These are phyloP conservation scores for Phyllopteryx taeniolatus DNA, from an alignment of 2,113 vertebrate genomes.

Conservation along the genomic window DNA sequence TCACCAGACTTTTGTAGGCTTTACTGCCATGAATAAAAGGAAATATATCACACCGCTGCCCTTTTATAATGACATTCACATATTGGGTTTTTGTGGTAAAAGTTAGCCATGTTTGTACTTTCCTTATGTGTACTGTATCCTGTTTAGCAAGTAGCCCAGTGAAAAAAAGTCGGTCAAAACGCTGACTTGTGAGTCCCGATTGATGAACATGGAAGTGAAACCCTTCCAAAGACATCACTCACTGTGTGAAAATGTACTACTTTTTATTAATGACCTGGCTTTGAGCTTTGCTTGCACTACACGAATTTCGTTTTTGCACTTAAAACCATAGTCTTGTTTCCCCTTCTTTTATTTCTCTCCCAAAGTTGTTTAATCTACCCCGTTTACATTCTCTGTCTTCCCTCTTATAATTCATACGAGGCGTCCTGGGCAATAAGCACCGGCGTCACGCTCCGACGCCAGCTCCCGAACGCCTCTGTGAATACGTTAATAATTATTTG, in stretches of 20 bases:
- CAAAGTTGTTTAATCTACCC: conserved; percentile 40
- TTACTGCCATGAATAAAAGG: neutral
- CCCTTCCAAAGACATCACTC: conserved; percentile 37
- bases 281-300: conserved; percentile 38
- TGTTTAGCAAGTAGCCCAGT: neutral
- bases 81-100: neutral
- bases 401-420: conserved; percentile 36
- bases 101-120: neutral
- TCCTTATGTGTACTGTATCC: neutral
- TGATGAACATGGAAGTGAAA: conserved; percentile 39
- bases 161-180: conserved; percentile 21
- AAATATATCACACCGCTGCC: neutral
- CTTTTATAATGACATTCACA: neutral
- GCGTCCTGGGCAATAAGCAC: conserved; percentile 24
- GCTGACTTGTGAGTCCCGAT: conserved; percentile 13
- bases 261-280: conserved; percentile 43
- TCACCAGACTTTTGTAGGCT: neutral
- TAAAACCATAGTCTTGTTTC: neutral
- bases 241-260: neutral
- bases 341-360: conserved; percentile 2
- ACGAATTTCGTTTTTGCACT: neutral
- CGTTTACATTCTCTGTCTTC: conserved; percentile 45
- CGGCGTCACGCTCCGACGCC: conserved; percentile 12
- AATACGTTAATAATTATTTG: conserved; percentile 45
- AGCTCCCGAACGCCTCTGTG: conserved; percentile 20